phyloP scores from a whole-genome alignment of 1,140 invertebrate genomes.

The Zaprionus gabonicus region DNA sequence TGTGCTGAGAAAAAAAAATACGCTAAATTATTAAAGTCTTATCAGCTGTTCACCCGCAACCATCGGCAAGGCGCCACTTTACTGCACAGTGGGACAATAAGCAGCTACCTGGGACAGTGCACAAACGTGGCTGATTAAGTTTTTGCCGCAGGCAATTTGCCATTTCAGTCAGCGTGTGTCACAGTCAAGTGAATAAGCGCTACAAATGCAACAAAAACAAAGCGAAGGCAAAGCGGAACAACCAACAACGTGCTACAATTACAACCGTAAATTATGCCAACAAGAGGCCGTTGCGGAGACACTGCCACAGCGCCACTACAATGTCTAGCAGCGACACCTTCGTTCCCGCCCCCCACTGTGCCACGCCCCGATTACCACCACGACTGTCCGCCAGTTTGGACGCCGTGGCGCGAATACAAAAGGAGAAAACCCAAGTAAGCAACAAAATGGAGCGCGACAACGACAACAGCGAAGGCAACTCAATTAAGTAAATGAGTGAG shows the following conservation, averaged over 20 bases:
- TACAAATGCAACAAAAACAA: constrained; percentile 32
- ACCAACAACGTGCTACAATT: constrained; percentile 71
- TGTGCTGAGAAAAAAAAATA: too few relatives aligned
- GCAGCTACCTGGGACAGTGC: constrained; percentile 35
- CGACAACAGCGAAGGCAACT: constrained; percentile 53
- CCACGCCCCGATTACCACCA: constrained; percentile 15
- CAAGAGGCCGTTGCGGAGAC: constrained; percentile 41
- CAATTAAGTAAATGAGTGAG: constrained; percentile 76
- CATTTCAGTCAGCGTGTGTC: constrained; percentile 68
- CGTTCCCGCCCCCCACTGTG: background rate
- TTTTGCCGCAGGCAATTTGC: constrained; percentile 75
- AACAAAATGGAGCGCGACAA: constrained; percentile 57
- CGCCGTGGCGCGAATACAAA: constrained; percentile 50
- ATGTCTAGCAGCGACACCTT: constrained; percentile 8
- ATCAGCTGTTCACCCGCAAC: background rate
- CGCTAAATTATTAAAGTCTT: background rate
- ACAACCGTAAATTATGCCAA: constrained; percentile 77
- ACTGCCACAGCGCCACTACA: constrained; percentile 39
- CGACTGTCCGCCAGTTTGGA: constrained; percentile 35
- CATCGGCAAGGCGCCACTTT: background rate
- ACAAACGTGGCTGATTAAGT: constrained; percentile 75
- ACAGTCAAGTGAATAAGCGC: constrained; percentile 36
- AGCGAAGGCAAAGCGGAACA: constrained; percentile 48
- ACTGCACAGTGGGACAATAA: constrained; percentile 10
- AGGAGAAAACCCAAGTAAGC: constrained; percentile 41